Evolutionary conservation across 1,140 invertebrate genomes (phyloP).

Genomic region (Calephelis virginiensis): DNA sequence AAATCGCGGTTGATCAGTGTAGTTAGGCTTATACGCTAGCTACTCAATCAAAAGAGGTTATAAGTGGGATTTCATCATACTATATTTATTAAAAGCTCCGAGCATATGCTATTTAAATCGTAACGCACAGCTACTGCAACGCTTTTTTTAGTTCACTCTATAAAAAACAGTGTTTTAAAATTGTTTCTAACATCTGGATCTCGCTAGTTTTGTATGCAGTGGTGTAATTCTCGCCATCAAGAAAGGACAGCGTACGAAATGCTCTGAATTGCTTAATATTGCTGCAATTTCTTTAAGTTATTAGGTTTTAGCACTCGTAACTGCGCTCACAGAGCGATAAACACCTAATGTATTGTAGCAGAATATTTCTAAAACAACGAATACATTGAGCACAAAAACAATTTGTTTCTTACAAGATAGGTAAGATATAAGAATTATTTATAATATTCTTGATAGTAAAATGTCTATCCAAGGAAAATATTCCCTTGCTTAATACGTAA

Average conservation of each 20-base stretch:
- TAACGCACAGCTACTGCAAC: too few relatives aligned
- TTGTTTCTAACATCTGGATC: conserved; percentile 35
- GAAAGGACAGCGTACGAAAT: conserved; percentile 33
- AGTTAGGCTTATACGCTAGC: too few relatives aligned
- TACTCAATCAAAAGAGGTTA: too few relatives aligned
- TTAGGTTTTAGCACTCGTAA: conserved; percentile 23
- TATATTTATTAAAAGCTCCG: too few relatives aligned
- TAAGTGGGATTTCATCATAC: too few relatives aligned
- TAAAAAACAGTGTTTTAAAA: conserved; percentile 16
- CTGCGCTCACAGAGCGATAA: not conserved
- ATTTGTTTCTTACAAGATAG: not conserved
- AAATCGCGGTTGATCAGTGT: too few relatives aligned
- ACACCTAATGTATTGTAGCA: not conserved
- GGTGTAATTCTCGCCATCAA: conserved; percentile 44
- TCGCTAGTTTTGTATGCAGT: conserved; percentile 46
- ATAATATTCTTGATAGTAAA: too few relatives aligned
- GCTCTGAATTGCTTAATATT: conserved; percentile 42
- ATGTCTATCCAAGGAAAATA: too few relatives aligned
- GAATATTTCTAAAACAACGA: not conserved
- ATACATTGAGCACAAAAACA: not conserved
- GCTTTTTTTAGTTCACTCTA: not conserved
- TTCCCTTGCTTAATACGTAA: too few relatives aligned
- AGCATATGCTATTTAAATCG: too few relatives aligned
- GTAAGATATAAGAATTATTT: not conserved
- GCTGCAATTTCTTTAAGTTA: conserved; percentile 33